A percentile compares a stretch with the other conserved stretches of the same genome.
Conservation (phyloP, 1,140 invertebrate genomes). For the Propsilocerus akamusi region DNA sequence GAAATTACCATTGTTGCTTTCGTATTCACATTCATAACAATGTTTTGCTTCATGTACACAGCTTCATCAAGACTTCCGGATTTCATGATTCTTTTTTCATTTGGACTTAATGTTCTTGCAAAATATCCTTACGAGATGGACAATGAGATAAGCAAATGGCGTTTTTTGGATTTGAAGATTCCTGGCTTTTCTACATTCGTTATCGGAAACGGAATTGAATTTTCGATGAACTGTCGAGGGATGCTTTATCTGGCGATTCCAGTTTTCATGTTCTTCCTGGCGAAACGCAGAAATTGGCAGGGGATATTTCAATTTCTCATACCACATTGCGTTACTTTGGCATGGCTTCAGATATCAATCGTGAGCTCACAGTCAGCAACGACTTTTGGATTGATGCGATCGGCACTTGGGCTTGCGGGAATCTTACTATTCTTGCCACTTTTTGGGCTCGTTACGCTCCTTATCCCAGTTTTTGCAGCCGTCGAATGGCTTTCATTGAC, state of each 20-base stretch:
- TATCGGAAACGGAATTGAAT: slow-evolving; percentile 62
- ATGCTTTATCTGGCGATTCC: slow-evolving; percentile 61
- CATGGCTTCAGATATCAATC: slow-evolving; percentile 71
- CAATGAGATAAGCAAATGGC: slow-evolving; percentile 55
- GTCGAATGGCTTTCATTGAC: slow-evolving; percentile 47
- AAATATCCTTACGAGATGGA: slow-evolving; percentile 73
- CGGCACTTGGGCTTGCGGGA: slow-evolving; percentile 54
- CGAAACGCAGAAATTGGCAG: slow-evolving; percentile 48
- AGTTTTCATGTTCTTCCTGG: slow-evolving; percentile 49
- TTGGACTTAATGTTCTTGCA: slow-evolving; percentile 58
- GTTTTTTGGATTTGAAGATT: slow-evolving; percentile 57
- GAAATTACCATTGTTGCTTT: slow-evolving; percentile 60
- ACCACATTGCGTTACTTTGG: slow-evolving; percentile 68
- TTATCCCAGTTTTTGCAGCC: slow-evolving; percentile 50
- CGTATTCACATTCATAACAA: slow-evolving; percentile 48
- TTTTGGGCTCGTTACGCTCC: slow-evolving; percentile 49
- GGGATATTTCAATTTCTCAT: slow-evolving; percentile 58
- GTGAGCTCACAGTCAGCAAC: slow-evolving; percentile 60
- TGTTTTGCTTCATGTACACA: slow-evolving; percentile 47
- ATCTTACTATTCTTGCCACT: slow-evolving; percentile 57
- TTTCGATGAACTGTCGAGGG: slow-evolving; percentile 61
- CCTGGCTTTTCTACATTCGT: slow-evolving; percentile 65
- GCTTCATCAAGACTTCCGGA: slow-evolving; percentile 36
- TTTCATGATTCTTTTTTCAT: slow-evolving; percentile 51
- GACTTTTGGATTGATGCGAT: slow-evolving; percentile 56